These are phyloP conservation scores for Archaeoteleia sp. DNA, from an alignment of 2,888 invertebrate genomes.

Conservation along the genomic window DNA sequence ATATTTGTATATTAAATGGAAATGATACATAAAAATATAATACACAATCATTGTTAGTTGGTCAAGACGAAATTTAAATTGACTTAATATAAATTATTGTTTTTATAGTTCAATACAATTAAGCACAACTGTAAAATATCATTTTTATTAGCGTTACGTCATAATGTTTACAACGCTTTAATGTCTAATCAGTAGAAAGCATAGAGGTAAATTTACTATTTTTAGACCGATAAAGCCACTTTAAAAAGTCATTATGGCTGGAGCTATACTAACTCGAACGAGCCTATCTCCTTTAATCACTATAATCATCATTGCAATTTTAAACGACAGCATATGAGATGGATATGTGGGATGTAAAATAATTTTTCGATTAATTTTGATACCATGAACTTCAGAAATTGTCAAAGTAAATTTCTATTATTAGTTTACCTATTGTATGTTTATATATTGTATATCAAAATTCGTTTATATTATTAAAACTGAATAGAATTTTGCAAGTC, in stretches of 20 bases:
- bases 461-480: too few relatives aligned
- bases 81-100: too few relatives aligned
- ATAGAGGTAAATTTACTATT: conserved; percentile 12
- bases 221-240: conserved; percentile 18
- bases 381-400: conserved; percentile 6
- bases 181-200: conserved; percentile 3
- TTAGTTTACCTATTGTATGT: too few relatives aligned
- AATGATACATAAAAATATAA: too few relatives aligned
- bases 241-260: conserved; percentile 16
- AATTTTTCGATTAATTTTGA: conserved; percentile 4
- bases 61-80: too few relatives aligned
- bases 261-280: not conserved
- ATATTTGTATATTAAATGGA: too few relatives aligned
- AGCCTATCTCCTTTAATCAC: conserved; percentile 19
- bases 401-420: conserved; percentile 9
- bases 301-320: conserved; percentile 9
- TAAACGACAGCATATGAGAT: conserved; percentile 6
- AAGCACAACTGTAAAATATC: too few relatives aligned
- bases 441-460: too few relatives aligned
- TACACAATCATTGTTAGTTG: too few relatives aligned
- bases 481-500: too few relatives aligned
- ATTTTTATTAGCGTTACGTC: too few relatives aligned
- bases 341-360: conserved; percentile 2
- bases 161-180: conserved; percentile 16
- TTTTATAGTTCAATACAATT: too few relatives aligned